A percentile compares a stretch with the other conserved stretches of the same genome.
phyloP scores from a whole-genome alignment of 2,797 vertebrate species.

The Diceros bicornis region DNA sequence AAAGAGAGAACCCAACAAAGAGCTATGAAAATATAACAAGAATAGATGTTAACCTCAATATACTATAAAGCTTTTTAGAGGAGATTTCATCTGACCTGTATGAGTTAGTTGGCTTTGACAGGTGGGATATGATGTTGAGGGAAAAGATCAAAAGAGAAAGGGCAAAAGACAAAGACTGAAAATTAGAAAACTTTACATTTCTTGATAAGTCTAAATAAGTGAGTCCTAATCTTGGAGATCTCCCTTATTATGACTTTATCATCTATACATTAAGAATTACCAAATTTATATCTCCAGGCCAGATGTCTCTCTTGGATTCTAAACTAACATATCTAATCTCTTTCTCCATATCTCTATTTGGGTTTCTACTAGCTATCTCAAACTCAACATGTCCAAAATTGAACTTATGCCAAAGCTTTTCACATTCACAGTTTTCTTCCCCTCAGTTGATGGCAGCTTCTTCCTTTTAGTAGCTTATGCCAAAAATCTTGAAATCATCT shows the following conservation, averaged over 20 bases:
- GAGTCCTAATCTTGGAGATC: neutral
- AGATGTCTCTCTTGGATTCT: neutral
- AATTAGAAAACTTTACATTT: neutral
- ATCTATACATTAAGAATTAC: neutral
- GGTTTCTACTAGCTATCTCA: neutral
- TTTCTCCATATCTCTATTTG: neutral
- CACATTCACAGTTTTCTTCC: neutral
- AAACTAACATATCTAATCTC: neutral
- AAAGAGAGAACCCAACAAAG: neutral
- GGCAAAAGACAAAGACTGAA: neutral
- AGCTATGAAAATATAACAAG: neutral
- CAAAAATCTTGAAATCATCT: neutral
- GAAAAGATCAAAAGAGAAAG: conserved; percentile 45
- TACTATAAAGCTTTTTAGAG: neutral
- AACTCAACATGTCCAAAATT: neutral
- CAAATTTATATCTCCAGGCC: neutral
- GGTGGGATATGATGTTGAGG: neutral
- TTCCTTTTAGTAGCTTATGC: neutral
- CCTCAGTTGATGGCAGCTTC: neutral
- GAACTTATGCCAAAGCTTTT: neutral
- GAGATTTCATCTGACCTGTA: neutral
- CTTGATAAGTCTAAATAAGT: neutral
- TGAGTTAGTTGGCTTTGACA: neutral
- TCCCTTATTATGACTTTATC: neutral
- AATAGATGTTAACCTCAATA: neutral